Evolutionary conservation across 2,888 invertebrate species (phyloP), one percentile per base, ranked within the genome.

Genomic region (Alcis repandata): DNA sequence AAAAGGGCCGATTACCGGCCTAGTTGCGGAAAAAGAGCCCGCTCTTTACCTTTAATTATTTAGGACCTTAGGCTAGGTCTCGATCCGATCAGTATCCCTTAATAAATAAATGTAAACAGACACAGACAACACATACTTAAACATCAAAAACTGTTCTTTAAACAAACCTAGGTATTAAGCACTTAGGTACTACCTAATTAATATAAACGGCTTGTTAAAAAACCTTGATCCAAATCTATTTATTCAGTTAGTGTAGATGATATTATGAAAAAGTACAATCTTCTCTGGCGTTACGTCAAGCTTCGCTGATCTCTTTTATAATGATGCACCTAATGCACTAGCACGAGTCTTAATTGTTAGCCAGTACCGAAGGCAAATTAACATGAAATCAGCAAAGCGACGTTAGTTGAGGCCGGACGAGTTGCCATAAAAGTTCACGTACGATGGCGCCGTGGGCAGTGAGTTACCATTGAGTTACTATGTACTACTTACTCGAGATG

Each of bases 361-460:
- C 33, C 36, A 19, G 27, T 53, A 59, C 43, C 40, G 45, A 62
- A 53, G 52, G 41, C 57, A 54, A 59, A 56, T 54, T 49, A 59
- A 52, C 52, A 66, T 62, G 53, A 54, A 40, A 68, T 63, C 66
- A 64, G 52, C 62, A 52, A 54, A 58, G 36, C 46, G 53, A 59
- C 62, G 68, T 69, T 59, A 63, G 59, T 60, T 63, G 17, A 59
- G 68, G 64, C 52, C 67, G 66, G 62, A 65, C 69, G 54, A 57
- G 70, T 71, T 71, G 43, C 73, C 73, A 69, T 73, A 73, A 71
- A 73, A 66, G 73, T 60, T 66, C 45, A 71, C 63, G 60, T 45
- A 59, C 63, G 60, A 10, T 65, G 70, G 66, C 66, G 69, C 70
- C 71, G 73, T 73, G 73, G 73, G 73, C 38, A 49, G 27, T n/a